Base-by-base conservation (phyloP, 2,113 vertebrate species). In the Elgaria multicarinata region DNA sequence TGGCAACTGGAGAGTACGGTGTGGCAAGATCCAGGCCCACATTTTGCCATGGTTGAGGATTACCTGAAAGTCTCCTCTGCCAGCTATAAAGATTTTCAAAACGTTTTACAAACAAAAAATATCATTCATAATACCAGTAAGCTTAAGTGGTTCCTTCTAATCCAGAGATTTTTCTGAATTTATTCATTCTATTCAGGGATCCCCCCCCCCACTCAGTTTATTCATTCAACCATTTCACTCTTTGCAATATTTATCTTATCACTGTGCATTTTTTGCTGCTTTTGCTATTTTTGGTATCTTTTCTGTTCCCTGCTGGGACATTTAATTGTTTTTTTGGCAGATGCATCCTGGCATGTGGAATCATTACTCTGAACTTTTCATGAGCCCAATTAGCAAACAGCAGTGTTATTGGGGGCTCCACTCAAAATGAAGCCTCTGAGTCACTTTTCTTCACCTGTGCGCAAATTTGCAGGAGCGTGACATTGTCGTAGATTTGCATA, bases 281-380 rank as follows among this genome's bases (percentile, higher is more conserved):
- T 79, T 50, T 92, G 77, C 76, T 95, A 84, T 78, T 33, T 95
- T 92, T 92, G 74, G 80, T 75, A 90, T 66, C 31, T 14, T 85
- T 93, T 93, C 90, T 92, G 1, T 36, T 96, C 74, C 90, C 90
- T 93, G 42, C 84, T 93, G 95, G 53, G 92, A 85, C 88, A 75
- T 24, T 24, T 93, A 95, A 92, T 93, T 95, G 87, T 95, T 93
- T 76, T n/a, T 82, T 95, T 94, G 90, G 91, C 93, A 93, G 83
- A 89, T 76, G 90, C 86, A 93, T 91, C 76, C 36, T 91, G 89
- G 88, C 92, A 89, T 91, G 90, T 6, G 93, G 92, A 94, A 91
- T 91, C 26, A 95, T 91, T 96, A 85, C 90, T 89, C 87, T 96
- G 94, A 96, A 96, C 92, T 95, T 96, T 92, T 93, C 90, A 88